phyloP scores from a whole-genome alignment of 2,888 invertebrate species.

The Ferrisia virgata region DNA sequence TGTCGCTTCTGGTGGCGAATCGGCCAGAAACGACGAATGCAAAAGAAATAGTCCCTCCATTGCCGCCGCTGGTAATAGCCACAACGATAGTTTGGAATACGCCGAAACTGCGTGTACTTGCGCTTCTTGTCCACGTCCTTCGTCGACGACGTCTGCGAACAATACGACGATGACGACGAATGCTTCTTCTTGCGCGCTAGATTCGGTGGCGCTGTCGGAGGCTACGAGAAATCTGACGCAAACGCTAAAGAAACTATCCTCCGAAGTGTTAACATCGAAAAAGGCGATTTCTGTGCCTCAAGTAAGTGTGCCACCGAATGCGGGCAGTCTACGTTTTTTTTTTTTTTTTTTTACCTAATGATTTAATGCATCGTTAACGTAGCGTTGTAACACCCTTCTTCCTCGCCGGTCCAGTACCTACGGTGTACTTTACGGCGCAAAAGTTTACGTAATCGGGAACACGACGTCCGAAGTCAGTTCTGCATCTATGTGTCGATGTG shows the following conservation, averaged over 20 bases:
- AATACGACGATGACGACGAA: not conserved
- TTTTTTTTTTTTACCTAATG: too few relatives aligned
- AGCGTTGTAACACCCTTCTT: too few relatives aligned
- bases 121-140: not conserved
- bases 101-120: too few relatives aligned
- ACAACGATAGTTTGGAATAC: too few relatives aligned
- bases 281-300: slow-evolving; percentile 48
- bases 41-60: slow-evolving; percentile 8
- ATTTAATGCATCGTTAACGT: too few relatives aligned
- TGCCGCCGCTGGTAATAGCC: slow-evolving; percentile 23
- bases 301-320: not conserved
- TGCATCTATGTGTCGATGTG: not conserved
- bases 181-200: slow-evolving; percentile 52
- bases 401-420: too few relatives aligned
- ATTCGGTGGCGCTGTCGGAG: slow-evolving; percentile 77
- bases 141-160: not conserved
- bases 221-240: slow-evolving; percentile 89
- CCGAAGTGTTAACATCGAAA: slow-evolving; percentile 73
- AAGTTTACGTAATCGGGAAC: not conserved
- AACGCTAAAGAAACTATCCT: slow-evolving; percentile 82
- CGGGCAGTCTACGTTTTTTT: too few relatives aligned
- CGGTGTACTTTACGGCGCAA: not conserved
- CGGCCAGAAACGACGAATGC: not conserved
- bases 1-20: not conserved
- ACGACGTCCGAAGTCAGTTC: not conserved